Percentiles rank a stretch among this genome's conserved stretches.
Conservation (phyloP, 2,797 vertebrate species). For the Channallabes apus region DNA sequence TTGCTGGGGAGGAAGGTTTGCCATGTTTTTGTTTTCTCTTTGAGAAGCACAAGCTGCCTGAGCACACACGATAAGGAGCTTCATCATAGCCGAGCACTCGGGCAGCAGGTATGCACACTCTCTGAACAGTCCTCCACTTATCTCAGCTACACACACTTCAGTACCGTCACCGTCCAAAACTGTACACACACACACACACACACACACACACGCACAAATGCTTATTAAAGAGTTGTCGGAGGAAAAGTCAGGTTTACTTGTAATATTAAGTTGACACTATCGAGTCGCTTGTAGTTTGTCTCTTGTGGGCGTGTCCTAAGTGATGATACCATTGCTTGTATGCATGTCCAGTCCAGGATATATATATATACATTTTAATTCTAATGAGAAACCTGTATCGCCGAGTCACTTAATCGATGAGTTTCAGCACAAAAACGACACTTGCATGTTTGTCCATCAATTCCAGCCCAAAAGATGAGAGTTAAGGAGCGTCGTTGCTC, state of each 20-base stretch:
- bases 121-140: slow-evolving; percentile 60
- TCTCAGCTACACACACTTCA: slow-evolving; percentile 58
- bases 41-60: slow-evolving; percentile 61
- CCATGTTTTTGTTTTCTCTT: slow-evolving; percentile 53
- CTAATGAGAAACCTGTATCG: neutral
- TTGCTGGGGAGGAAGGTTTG: neutral
- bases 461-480: neutral
- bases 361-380: neutral
- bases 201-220: slow-evolving; percentile 19
- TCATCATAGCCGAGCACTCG: slow-evolving; percentile 58
- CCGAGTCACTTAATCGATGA: neutral
- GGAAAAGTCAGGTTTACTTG: neutral
- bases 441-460: neutral
- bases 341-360: neutral
- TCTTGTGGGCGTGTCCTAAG: neutral
- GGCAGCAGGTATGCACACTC: slow-evolving; percentile 63
- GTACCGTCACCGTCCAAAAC: slow-evolving; percentile 6
- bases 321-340: neutral
- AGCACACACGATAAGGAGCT: slow-evolving; percentile 69
- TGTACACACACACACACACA: neutral
- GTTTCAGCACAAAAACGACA: neutral
- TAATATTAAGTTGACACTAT: neutral
- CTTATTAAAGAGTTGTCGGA: slow-evolving; percentile 3
- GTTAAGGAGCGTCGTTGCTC: neutral
- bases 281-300: neutral